Evolutionary conservation across 2,113 vertebrate genomes (phyloP), one percentile per base, ranked within the genome.

Genomic region (Phocoena phocoena): DNA sequence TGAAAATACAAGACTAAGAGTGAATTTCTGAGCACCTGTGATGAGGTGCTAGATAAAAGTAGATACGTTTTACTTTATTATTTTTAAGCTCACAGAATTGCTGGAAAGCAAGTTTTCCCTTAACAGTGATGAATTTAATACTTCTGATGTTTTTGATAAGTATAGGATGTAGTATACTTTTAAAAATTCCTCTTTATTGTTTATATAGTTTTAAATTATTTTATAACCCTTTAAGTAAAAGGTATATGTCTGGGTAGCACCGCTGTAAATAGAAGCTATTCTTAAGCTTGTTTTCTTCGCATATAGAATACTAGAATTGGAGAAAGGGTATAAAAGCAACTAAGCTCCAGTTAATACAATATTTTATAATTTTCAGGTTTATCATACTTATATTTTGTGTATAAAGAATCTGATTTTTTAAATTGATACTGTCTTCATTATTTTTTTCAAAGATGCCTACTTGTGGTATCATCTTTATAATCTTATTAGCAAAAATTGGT

Each of bases 1-100:
- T 47, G 0, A 82, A 77, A 79, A 76, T 31, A n/a, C 77, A 77
- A 67, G 3, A 0, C 53, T 68, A 88, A 3, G 3, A 93, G 17
- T 93, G 18, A 70, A 60, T 90, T 96, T 88, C 33, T 92, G 0
- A 95, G 28, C 26, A 98, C n/a, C 65, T 93, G 20, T 81, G 79
- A 28, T 82, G 15, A 17, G 53, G 53, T 53, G 21, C 63, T 88
- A 77, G 85, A 31, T 94, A 88, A 76, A n/a, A 44, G 74, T 76
- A 60, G 25, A 79, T 92, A 67, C 79, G 25, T 93, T 93, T 92
- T 74, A 53, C 81, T 71, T 84, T 74, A 73, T 91, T 70, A 38
- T n/a, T 93, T 95, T 71, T 90, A 47, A 92, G 79, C 62, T 93
- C 41, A 91, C 21, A 14, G 88, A 58, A 87, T 94, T 95, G 93